Conservation (phyloP, 37 sponge, comb jelly and placozoan genomes). For the Chondrosia reniformis region DNA sequence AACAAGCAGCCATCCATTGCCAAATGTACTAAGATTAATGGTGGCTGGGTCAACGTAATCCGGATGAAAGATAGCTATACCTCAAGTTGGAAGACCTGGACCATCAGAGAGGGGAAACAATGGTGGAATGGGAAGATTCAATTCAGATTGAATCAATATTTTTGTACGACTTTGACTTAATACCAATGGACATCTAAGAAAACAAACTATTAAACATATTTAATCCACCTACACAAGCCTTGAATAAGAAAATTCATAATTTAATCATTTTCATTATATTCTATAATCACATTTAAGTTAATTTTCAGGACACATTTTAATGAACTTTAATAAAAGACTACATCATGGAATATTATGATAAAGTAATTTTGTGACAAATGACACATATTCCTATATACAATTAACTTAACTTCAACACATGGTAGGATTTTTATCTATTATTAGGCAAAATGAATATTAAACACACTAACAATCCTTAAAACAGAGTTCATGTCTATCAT, state of each 20-base stretch:
- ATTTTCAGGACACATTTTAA: no score
- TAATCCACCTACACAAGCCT: not conserved
- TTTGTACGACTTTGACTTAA: not conserved
- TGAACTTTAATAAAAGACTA: no score
- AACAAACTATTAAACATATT: not conserved
- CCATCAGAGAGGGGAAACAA: not conserved
- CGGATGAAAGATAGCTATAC: not conserved
- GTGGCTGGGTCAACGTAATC: not conserved
- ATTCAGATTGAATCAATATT: not conserved
- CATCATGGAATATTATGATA: no score
- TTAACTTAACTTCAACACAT: no score
- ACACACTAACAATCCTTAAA: no score
- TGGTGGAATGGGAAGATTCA: not conserved
- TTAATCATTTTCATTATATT: no score
- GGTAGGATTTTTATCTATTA: no score
- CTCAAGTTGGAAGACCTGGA: not conserved
- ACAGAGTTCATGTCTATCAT: no score
- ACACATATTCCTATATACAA: no score
- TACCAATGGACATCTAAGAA: not conserved
- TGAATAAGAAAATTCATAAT: not conserved
- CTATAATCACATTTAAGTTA: no score
- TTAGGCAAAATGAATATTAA: no score
- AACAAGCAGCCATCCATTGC: not conserved
- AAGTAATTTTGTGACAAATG: no score
- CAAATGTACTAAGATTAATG: not conserved